Base-by-base conservation (phyloP, 2,113 vertebrate species). In the Neodontobutis hainanensis region DNA sequence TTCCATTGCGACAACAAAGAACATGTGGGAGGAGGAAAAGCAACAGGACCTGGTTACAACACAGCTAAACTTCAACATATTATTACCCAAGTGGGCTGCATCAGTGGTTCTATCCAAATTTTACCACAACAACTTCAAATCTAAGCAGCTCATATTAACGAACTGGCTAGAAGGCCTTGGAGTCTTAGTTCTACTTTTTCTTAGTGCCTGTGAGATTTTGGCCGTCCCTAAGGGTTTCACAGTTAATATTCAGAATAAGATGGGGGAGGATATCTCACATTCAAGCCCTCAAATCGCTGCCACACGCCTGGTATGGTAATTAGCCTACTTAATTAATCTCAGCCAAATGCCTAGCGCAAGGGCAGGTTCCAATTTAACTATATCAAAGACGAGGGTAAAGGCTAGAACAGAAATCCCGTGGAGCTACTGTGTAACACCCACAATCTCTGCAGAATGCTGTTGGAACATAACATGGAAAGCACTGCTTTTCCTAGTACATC, bases 221-320 rank as follows among this genome's bases (percentile, higher is more conserved):
- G 75, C 87, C 79, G 69, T 84, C 85, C 85, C 83, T 82, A 61
- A 16, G 86, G 87, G 73, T 76, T 76, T 83, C 68, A 74, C 47
- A 61, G 82, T 91, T 90, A 91, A 89, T 90, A 90, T 92, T 90
- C 89, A 88, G 84, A 84, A 87, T 83, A 86, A 89, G 88, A 87
- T 79, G 76, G 86, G 86, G 88, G 85, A 80, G 80, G 85, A 86
- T 71, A 88, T 88, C 86, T 89, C 83, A 88, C 88, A 87, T 84
- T 85, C 87, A 85, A 85, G 81, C 77, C 70, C 79, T 84, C 85
- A 72, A 27, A 84, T 83, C 74, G 82, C 83, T 85, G 88, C 86
- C 86, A 89, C 81, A 77, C 71, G 78, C 78, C 81, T 87, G 69
- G 73, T 85, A 90, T 89, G 87, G 79, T 87, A 90, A 91, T 90